A percentile compares a stretch with the other conserved stretches of the same genome.
Evolutionary conservation across 2,888 invertebrate species (phyloP).

Genomic region (Cephalotes varians): DNA sequence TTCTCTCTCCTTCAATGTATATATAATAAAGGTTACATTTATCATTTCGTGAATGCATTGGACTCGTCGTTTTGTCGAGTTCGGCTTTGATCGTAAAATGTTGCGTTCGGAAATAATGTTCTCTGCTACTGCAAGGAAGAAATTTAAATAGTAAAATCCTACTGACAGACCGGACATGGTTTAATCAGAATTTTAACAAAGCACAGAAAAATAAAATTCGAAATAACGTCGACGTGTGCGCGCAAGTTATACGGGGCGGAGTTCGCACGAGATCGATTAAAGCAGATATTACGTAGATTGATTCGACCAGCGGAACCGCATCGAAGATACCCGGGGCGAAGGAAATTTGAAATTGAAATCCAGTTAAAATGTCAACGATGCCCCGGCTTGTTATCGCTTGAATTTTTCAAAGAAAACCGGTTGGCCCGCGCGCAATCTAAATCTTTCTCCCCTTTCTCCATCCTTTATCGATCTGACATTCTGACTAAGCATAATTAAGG

Average conservation of each 20-base stretch:
- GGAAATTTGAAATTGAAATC: conserved; percentile 76
- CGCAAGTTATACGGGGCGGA: conserved; percentile 21
- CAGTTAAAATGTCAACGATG: conserved; percentile 73
- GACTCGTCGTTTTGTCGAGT: background rate
- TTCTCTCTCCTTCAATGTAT: background rate
- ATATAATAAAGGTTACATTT: conserved; percentile 18
- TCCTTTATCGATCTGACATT: conserved; percentile 41
- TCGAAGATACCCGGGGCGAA: conserved; percentile 38
- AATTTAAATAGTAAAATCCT: conserved; percentile 49
- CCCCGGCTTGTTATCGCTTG: conserved; percentile 71
- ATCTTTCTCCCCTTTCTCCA: conserved; percentile 10
- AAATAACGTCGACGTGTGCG: conserved; percentile 33
- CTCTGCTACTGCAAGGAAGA: conserved; percentile 10
- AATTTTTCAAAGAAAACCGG: conserved; percentile 73
- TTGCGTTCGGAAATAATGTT: background rate
- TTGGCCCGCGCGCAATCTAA: conserved; percentile 57
- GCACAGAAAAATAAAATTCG: conserved; percentile 45
- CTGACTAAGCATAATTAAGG: conserved; percentile 63
- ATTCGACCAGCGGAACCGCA: conserved; percentile 53
- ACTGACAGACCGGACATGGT: conserved; percentile 40
- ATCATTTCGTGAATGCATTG: background rate
- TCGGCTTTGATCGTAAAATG: conserved; percentile 27
- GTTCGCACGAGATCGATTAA: conserved; percentile 54
- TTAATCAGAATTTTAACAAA: conserved; percentile 55
- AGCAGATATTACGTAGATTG: conserved; percentile 69